These are phyloP conservation scores for Augochlora pura DNA, from an alignment of 1,140 invertebrate species.

Conservation along the genomic window DNA sequence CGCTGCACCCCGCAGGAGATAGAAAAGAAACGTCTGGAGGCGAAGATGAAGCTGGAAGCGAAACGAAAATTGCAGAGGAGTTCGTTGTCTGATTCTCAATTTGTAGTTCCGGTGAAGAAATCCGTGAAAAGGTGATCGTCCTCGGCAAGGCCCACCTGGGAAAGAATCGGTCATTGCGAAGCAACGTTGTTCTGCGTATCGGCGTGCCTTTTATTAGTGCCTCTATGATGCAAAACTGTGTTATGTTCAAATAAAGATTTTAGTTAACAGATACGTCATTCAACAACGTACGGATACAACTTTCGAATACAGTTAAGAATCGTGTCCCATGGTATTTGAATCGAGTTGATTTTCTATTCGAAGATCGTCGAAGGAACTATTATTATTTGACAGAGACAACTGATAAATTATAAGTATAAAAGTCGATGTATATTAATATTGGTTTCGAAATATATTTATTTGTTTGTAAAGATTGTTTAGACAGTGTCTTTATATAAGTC, in stretches of 20 bases:
- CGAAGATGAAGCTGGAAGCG: constrained; percentile 68
- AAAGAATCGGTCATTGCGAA: neutral
- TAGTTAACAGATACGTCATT: neutral
- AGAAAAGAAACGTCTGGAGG: constrained; percentile 73
- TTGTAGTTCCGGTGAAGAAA: neutral
- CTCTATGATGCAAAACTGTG: constrained; percentile 1
- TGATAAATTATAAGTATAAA: neutral
- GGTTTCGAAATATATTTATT: constrained; percentile 25
- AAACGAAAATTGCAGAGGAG: constrained; percentile 57
- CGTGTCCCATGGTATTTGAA: neutral
- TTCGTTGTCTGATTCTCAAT: neutral
- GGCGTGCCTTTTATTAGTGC: neutral
- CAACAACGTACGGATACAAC: neutral
- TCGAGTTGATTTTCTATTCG: constrained; percentile 6
- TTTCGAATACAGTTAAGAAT: constrained; percentile 3
- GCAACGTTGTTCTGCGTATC: neutral
- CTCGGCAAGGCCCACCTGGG: neutral
- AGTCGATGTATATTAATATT: constrained; percentile 24
- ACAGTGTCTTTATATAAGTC: constrained; percentile 3
- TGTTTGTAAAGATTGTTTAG: constrained; percentile 16
- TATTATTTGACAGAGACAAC: neutral
- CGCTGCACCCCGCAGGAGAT: constrained; percentile 73
- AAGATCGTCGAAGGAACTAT: neutral
- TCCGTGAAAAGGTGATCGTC: constrained; percentile 55
- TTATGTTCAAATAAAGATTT: neutral